These are phyloP conservation scores for Sylvietta virens DNA, from an alignment of 2,113 vertebrate genomes.

Conservation along the genomic window DNA sequence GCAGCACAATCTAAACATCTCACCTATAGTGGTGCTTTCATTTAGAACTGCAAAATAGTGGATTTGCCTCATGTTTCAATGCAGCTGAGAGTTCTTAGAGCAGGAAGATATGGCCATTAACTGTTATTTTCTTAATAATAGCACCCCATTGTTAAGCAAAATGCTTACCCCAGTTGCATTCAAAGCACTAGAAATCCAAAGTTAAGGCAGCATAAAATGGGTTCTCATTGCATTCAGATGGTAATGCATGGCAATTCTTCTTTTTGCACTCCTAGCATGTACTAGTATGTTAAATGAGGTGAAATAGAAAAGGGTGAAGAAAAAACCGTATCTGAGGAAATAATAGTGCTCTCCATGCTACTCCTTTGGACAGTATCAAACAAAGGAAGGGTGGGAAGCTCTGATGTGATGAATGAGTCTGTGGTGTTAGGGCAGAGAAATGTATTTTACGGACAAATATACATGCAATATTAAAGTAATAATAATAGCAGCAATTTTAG, in stretches of 20 bases:
- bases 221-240: slow-evolving; percentile 14
- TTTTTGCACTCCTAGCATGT: not conserved
- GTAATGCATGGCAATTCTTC: not conserved
- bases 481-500: not conserved
- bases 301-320: not conserved
- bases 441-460: not conserved
- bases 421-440: not conserved
- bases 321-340: not conserved
- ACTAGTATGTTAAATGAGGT: slow-evolving; percentile 2
- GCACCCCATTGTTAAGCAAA: slow-evolving; percentile 43
- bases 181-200: slow-evolving; percentile 34
- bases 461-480: not conserved
- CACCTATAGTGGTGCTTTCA: not conserved
- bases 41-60: slow-evolving; percentile 1
- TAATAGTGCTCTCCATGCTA: not conserved
- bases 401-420: not conserved
- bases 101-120: slow-evolving; percentile 45
- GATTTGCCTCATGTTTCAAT: slow-evolving; percentile 7
- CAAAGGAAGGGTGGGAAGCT: not conserved
- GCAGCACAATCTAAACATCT: slow-evolving; percentile 13
- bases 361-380: not conserved
- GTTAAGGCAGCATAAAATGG: slow-evolving; percentile 32
- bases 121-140: slow-evolving; percentile 57
- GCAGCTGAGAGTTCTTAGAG: slow-evolving; percentile 20
- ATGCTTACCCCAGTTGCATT: slow-evolving; percentile 1